Evolutionary conservation across 2,113 vertebrate species (phyloP).

Genomic region (Elaphurus davidianus): DNA sequence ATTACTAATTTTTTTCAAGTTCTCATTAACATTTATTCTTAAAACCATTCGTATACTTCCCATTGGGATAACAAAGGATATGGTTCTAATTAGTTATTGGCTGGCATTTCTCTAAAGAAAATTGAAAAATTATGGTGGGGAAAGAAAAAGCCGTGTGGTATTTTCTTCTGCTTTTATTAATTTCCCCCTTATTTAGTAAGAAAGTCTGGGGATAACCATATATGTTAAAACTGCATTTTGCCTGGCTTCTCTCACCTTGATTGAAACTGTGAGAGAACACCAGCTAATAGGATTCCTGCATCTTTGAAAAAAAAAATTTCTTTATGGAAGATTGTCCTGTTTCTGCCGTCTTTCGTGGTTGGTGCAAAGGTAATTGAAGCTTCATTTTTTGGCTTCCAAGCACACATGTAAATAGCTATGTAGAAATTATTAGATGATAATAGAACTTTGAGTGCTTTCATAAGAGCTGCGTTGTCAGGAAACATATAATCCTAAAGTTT

Average conservation of each 20-base stretch:
- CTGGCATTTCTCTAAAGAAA: constrained; percentile 76
- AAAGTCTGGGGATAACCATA: constrained; percentile 53
- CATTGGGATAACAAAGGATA: constrained; percentile 63
- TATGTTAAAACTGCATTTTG: constrained; percentile 51
- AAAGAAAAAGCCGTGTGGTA: constrained; percentile 66
- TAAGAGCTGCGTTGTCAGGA: constrained; percentile 76
- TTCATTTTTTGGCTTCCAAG: constrained; percentile 74
- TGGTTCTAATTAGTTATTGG: constrained; percentile 80
- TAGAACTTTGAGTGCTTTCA: constrained; percentile 76
- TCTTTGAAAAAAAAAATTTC: constrained; percentile 32
- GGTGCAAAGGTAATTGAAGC: constrained; percentile 71
- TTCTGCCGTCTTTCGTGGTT: constrained; percentile 64
- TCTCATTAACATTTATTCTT: constrained; percentile 68
- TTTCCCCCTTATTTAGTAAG: constrained; percentile 62
- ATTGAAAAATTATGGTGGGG: constrained; percentile 72
- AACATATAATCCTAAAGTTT: constrained; percentile 77
- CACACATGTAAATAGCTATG: constrained; percentile 73
- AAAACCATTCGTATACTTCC: constrained; percentile 55
- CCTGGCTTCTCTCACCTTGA: constrained; percentile 48
- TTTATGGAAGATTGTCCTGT: constrained; percentile 66
- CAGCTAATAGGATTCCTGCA: constrained; percentile 68
- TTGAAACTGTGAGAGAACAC: constrained; percentile 56
- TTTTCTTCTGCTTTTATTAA: constrained; percentile 66
- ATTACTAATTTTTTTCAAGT: constrained; percentile 51
- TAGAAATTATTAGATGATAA: constrained; percentile 81